Conservation (phyloP, 2,888 invertebrate genomes). For the Chymomyza procnemis region DNA sequence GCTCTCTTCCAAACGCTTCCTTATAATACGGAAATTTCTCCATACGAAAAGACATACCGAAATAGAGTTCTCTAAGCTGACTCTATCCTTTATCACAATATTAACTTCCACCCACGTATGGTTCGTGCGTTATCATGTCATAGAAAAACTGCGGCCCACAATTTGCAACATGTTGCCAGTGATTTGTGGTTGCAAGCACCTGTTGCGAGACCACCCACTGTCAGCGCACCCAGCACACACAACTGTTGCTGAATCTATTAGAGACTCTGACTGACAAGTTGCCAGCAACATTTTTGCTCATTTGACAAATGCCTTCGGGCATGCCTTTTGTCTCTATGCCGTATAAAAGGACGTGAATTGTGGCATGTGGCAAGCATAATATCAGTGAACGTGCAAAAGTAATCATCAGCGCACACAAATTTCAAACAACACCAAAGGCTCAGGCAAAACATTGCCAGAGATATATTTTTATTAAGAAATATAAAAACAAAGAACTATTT, state of each 20-base stretch:
- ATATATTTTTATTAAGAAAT: slow-evolving; percentile 4
- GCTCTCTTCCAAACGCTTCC: no score
- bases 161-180: slow-evolving; percentile 29
- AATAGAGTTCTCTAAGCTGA: no score
- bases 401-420: slow-evolving; percentile 37
- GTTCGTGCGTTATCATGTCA: no score
- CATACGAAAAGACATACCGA: no score
- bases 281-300: slow-evolving; percentile 16
- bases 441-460: not conserved
- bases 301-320: slow-evolving; percentile 40
- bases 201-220: slow-evolving; percentile 16
- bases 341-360: slow-evolving; percentile 74
- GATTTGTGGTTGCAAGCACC: slow-evolving; percentile 15
- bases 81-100: no score
- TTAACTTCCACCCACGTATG: no score
- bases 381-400: slow-evolving; percentile 55
- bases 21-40: no score
- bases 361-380: slow-evolving; percentile 67
- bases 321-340: slow-evolving; percentile 51
- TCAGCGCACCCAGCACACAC: not conserved
- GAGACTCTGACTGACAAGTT: slow-evolving; percentile 20
- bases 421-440: slow-evolving; percentile 17
- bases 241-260: slow-evolving; percentile 11
- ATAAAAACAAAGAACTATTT: slow-evolving; percentile 9
- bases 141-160: not conserved